Evolutionary conservation across 2,888 invertebrate species (phyloP), one percentile per base, ranked within the genome.

Genomic region (Pseudococcus viburni): DNA sequence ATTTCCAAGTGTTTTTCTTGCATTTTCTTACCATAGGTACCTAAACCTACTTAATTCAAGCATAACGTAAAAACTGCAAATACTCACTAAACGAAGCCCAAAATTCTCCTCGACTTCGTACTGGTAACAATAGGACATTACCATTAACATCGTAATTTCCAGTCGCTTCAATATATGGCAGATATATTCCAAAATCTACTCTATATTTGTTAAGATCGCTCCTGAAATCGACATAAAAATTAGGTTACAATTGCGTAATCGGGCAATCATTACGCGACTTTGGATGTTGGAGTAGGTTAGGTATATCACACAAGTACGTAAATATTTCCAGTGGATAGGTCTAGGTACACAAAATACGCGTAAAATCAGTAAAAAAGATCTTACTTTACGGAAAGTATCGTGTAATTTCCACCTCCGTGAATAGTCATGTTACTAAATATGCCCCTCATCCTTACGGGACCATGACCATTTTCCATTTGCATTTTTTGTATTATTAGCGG

Each of bases 91-190:
- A 96, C 86, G 94, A 93, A 15, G 96, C 95, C 95, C 95, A 95
- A 91, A 96, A 96, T 90, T 96, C 94, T 33, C 96, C 96, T 90
- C 94, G 94, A 6, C 96, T 95, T 89, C 95, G 93, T 19, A 96
- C 95, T 0, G 96, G 96, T 91, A 96, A 95, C 22, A 96, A 93
- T 22, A 96, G 92, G 51, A 96, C 95, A 90, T 96, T 95, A 26
- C 96, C 96, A 0, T 93, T 94, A 0, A 96, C 95, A 90, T 96
- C 95, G 91, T 96, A 96, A 90, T 93, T 94, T 73, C 96, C 96
- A 4, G 94, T 94, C 89, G 95, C 94, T 91, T 96, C 95, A 89
- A 96, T 94, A 89, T 94, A 93, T 0, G 96, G 96, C 48, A 96
- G 92, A 88, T 91, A 90, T 51, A 91, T 90, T 17, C 90, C 90